Percentiles rank a stretch among this genome's conserved stretches.
These are phyloP conservation scores for Drosophila sordidula DNA, from an alignment of 2,888 invertebrate genomes.

Conservation along the genomic window DNA sequence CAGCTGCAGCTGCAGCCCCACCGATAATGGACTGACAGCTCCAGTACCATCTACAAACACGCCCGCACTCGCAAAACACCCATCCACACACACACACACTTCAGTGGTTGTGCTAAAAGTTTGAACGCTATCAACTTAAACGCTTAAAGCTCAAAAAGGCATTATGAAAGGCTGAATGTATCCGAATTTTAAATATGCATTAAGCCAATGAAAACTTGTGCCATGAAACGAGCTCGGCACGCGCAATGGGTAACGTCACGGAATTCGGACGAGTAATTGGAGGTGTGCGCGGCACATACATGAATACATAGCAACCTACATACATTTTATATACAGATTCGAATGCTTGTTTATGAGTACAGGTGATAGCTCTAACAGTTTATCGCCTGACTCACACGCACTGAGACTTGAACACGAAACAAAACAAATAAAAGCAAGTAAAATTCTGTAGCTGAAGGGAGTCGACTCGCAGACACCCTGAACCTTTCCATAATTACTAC, in stretches of 20 bases:
- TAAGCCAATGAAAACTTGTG: slow-evolving; percentile 66
- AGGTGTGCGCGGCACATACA: not conserved
- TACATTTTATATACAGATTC: not conserved
- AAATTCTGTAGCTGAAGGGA: no score
- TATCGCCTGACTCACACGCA: slow-evolving; percentile 40
- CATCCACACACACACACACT: slow-evolving; percentile 1
- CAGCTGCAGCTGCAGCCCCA: slow-evolving; percentile 54
- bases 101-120: slow-evolving; percentile 44
- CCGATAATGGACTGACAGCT: slow-evolving; percentile 35
- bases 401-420: slow-evolving; percentile 8
- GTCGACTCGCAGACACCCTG: no score
- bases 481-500: no score
- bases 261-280: not conserved
- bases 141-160: slow-evolving; percentile 53
- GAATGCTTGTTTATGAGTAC: not conserved
- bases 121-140: slow-evolving; percentile 67
- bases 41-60: not conserved
- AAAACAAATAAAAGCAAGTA: no score
- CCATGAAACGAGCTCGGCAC: slow-evolving; percentile 24
- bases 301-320: no score
- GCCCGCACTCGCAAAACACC: not conserved
- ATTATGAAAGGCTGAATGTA: slow-evolving; percentile 59
- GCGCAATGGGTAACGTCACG: not conserved
- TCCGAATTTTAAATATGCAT: slow-evolving; percentile 66
- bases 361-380: slow-evolving; percentile 46